Conservation (phyloP, 2,113 vertebrate species). For the Ondatra zibethicus region DNA sequence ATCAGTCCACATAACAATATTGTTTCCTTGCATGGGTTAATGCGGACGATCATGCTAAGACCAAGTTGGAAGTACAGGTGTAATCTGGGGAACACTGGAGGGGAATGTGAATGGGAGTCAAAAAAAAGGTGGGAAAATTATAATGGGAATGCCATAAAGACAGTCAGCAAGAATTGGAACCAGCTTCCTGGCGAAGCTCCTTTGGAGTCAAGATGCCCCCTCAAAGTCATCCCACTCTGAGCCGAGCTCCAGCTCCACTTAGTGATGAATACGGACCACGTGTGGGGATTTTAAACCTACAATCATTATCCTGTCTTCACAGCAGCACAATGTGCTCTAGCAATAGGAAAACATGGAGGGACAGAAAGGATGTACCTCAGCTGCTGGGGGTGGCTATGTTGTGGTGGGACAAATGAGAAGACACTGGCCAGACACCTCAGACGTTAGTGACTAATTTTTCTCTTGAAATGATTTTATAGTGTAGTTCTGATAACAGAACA, state of each 20-base stretch:
- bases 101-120: background rate
- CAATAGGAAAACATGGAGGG: background rate
- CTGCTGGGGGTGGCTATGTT: background rate
- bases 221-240: background rate
- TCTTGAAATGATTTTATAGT: background rate
- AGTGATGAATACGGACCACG: background rate
- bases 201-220: no score
- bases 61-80: background rate
- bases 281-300: background rate
- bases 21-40: background rate
- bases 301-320: background rate
- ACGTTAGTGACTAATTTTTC: background rate
- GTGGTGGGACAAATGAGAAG: background rate
- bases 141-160: background rate
- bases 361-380: background rate
- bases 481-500: background rate
- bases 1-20: background rate
- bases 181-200: background rate
- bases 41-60: background rate
- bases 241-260: background rate
- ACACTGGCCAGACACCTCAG: fast-evolving
- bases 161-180: background rate
- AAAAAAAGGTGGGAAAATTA: background rate
- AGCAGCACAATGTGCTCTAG: background rate
- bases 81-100: background rate